phyloP scores from a whole-genome alignment of 2,113 vertebrate species.

The Sakesphorus luctuosus region DNA sequence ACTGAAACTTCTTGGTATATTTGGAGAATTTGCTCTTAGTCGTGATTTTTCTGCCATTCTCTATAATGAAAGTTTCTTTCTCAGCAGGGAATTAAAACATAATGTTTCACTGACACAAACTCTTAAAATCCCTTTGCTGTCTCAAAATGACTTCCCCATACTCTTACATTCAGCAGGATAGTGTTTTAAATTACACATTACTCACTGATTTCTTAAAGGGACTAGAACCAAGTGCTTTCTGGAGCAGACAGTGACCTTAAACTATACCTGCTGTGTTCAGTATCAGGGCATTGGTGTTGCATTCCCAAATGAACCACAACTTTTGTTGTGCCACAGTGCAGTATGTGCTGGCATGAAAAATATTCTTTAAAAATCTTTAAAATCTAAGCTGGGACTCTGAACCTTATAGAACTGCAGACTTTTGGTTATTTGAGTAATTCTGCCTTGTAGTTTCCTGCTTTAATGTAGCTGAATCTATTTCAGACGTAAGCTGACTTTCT shows the following conservation, averaged over 20 bases:
- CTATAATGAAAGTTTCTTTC: not conserved
- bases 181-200: not conserved
- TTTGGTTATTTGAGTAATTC: not conserved
- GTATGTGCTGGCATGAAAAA: not conserved
- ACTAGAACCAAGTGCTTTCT: not conserved
- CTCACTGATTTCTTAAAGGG: not conserved
- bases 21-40: not conserved
- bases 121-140: not conserved
- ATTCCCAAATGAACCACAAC: not conserved
- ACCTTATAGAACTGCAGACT: not conserved
- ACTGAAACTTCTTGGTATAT: not conserved
- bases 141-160: not conserved
- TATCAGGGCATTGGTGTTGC: fast-evolving
- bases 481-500: not conserved
- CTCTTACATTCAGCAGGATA: not conserved
- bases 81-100: not conserved
- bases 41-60: not conserved
- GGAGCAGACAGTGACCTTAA: not conserved
- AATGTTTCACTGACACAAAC: not conserved
- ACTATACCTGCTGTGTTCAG: not conserved
- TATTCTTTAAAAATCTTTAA: not conserved
- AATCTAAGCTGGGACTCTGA: not conserved
- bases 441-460: not conserved
- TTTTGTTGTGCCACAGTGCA: not conserved
- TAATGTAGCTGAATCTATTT: not conserved